A percentile compares a stretch with the other conserved stretches of the same genome.
phyloP scores from a whole-genome alignment of 1,140 invertebrate genomes.

The Drosophila parvula region DNA sequence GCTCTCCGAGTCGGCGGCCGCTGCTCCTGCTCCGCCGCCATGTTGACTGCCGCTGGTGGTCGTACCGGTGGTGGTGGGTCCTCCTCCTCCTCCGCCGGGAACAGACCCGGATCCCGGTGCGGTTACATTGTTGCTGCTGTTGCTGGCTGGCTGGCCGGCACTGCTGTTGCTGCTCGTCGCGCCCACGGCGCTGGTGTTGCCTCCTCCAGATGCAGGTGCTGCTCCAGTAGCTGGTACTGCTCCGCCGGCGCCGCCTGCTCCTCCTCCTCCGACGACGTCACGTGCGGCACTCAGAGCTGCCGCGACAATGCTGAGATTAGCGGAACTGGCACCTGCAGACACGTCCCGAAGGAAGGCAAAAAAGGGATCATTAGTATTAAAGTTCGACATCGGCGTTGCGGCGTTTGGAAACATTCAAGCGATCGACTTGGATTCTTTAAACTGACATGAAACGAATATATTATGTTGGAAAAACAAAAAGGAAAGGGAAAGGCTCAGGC shows the following conservation, averaged over 20 bases:
- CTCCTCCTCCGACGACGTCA: conserved; percentile 42
- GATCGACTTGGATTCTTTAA: conserved; percentile 3
- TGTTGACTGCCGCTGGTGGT: conserved; percentile 21
- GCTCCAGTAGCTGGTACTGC: conserved; percentile 16
- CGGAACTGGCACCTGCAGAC: conserved; percentile 57
- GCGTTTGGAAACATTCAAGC: conserved; percentile 7
- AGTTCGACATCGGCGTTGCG: conserved; percentile 36
- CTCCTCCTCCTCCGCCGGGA: conserved; percentile 27
- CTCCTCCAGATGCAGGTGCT: conserved; percentile 30
- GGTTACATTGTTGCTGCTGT: conserved; percentile 60
- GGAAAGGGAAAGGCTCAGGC: conserved; percentile 14
- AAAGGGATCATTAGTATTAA: conserved; percentile 35
- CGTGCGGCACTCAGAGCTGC: conserved; percentile 68
- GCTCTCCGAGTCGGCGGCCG: conserved; percentile 86
- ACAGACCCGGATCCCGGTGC: conserved; percentile 34
- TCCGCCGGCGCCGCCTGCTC: conserved; percentile 25
- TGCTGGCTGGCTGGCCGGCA: conserved; percentile 60
- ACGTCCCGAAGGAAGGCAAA: conserved; percentile 13
- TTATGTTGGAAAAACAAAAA: neutral
- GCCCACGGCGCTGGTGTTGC: conserved; percentile 67
- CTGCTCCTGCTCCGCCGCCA: conserved; percentile 28
- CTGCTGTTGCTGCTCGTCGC: conserved; percentile 54
- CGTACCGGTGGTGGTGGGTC: conserved; percentile 16
- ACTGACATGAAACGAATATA: conserved; percentile 20
- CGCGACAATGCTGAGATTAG: conserved; percentile 73